These are phyloP conservation scores for Frankliniella intonsa DNA, from an alignment of 2,888 invertebrate species.

Conservation along the genomic window DNA sequence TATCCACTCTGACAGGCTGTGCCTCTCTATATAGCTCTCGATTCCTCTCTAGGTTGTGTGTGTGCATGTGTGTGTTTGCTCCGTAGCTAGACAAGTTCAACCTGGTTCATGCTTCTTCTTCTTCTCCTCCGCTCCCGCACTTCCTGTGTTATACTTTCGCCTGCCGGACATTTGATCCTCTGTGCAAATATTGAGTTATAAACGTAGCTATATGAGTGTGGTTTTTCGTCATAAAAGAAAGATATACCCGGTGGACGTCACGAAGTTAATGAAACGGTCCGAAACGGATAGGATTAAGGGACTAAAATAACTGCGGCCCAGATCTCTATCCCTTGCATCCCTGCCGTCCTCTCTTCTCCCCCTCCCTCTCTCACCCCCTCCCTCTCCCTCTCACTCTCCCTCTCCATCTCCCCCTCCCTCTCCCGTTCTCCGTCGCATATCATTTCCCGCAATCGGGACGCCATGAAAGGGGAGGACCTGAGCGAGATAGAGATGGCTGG, in stretches of 20 bases:
- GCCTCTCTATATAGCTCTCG: too few relatives aligned
- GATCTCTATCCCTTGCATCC: background rate
- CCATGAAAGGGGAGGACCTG: background rate
- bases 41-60: too few relatives aligned
- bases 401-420: background rate
- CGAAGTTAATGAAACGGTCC: background rate
- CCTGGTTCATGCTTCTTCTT: too few relatives aligned
- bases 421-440: background rate
- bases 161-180: too few relatives aligned
- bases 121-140: too few relatives aligned
- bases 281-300: background rate
- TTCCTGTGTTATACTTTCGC: too few relatives aligned
- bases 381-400: background rate
- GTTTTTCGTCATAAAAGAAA: too few relatives aligned
- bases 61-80: too few relatives aligned
- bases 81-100: too few relatives aligned
- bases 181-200: too few relatives aligned
- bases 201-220: too few relatives aligned
- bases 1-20: too few relatives aligned
- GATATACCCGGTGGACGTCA: background rate
- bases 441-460: background rate
- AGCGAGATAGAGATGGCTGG: background rate
- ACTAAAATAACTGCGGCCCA: background rate
- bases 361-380: background rate
- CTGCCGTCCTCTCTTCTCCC: background rate